A percentile compares a stretch with the other conserved stretches of the same genome.
Conservation (phyloP, 2,888 invertebrate genomes). For the Alloscopus bannaensis region DNA sequence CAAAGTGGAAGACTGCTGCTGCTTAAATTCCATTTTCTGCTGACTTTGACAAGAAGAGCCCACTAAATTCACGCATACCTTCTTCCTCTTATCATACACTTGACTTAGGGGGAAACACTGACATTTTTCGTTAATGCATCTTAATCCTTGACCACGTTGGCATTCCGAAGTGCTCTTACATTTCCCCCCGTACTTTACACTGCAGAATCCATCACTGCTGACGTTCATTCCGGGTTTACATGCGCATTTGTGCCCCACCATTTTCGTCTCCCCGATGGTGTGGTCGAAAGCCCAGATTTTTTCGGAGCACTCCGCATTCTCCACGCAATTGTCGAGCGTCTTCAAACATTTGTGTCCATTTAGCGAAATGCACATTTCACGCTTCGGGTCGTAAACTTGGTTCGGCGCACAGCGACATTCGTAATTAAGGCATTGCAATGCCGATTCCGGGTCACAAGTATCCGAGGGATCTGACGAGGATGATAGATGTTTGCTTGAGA, state of each 20-base stretch:
- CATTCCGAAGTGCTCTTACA: constrained; percentile 59
- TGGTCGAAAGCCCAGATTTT: constrained; percentile 64
- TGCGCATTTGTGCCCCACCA: constrained; percentile 58
- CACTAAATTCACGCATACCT: constrained; percentile 60
- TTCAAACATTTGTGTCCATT: constrained; percentile 56
- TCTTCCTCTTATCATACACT: constrained; percentile 51
- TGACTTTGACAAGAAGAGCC: constrained; percentile 59
- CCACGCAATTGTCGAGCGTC: constrained; percentile 58
- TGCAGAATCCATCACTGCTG: constrained; percentile 56
- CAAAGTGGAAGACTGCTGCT: background rate
- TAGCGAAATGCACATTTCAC: constrained; percentile 57
- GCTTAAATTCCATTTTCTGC: constrained; percentile 2
- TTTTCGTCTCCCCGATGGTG: constrained; percentile 59
- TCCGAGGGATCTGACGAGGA: constrained; percentile 22
- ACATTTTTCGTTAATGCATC: constrained; percentile 63
- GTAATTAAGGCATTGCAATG: constrained; percentile 59
- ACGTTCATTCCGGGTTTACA: constrained; percentile 60
- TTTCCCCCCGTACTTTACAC: constrained; percentile 60
- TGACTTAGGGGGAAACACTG: constrained; percentile 65
- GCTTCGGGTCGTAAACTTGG: constrained; percentile 57
- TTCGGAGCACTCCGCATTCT: constrained; percentile 60
- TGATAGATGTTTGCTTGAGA: constrained; percentile 39
- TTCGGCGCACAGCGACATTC: constrained; percentile 58
- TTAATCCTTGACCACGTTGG: constrained; percentile 50
- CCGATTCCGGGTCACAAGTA: constrained; percentile 53